Base-by-base conservation (phyloP, 1,140 invertebrate species). In the Camponotus pennsylvanicus region DNA sequence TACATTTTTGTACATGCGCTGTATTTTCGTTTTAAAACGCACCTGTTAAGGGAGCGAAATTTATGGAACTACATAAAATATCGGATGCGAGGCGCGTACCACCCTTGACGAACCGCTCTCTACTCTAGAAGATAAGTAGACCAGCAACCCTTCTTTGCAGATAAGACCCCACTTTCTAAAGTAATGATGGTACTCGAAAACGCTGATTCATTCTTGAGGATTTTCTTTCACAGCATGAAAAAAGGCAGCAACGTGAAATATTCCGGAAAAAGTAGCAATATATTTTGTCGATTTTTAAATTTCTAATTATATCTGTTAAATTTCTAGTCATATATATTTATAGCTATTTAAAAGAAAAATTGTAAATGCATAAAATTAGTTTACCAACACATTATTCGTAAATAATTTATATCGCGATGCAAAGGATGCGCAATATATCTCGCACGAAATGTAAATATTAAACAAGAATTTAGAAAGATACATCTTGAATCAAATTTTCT, bases 161-260 rank as follows among this genome's bases (percentile, higher is more conserved):
- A 11, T 27, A 21, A 71, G 42, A 52, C 27, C 52, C 40, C n/a
- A 52, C 70, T 57, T 57, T 73, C 34, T 75, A 75, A 75, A 75
- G 34, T 75, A 75, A 75, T 34, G 55, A 57, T 34, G 52, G 34
- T 59, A 18, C 37, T 59, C 73, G 27, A 76, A 59, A 76, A 13
- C 34, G n/a, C 55, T 61, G 73, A 59, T 76, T 76, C 55, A 76
- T 61, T 76, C 34, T 40, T 21, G 15, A n/a, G 6, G 34, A 61
- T 76, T 76, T 76, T 59, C 52, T 42, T 5, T n/a, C 27, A 76
- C 3, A 40, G 21, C 7, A 7, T 9, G 37, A 34, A 40, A 40
- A 11, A 59, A 9, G 7, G 55, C 3, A 9, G 7, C 55, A 13
- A n/a, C 13, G 45, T 52, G 49, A 52, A 52, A 21, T 9, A 59